Evolutionary conservation across 2,797 vertebrate genomes (phyloP).

Genomic region (Tinamus major): DNA sequence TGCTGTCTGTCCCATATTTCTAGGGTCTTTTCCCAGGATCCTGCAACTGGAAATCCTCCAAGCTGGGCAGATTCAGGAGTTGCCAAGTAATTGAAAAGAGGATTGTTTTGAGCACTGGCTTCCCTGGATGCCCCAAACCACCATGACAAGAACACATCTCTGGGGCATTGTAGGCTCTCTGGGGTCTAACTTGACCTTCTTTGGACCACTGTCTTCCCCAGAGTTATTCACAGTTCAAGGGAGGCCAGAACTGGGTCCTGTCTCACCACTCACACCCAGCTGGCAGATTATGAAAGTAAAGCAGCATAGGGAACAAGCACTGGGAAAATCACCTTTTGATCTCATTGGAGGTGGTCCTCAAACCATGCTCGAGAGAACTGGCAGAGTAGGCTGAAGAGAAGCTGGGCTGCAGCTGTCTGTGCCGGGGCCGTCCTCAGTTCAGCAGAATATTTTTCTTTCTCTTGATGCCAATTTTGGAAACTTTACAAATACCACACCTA

Average conservation of each 20-base stretch:
- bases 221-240: neutral
- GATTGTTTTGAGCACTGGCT: neutral
- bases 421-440: constrained; percentile 15
- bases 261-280: neutral
- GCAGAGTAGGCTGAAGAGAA: constrained; percentile 40
- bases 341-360: constrained; percentile 70
- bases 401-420: constrained; percentile 64
- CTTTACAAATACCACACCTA: constrained; percentile 70
- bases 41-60: neutral
- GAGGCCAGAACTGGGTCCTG: constrained; percentile 34
- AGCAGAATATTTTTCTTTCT: constrained; percentile 61
- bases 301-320: neutral
- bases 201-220: neutral
- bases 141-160: neutral
- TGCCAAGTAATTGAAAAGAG: neutral
- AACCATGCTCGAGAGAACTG: constrained; percentile 64
- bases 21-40: neutral
- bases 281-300: constrained; percentile 25
- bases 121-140: neutral
- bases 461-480: constrained; percentile 14
- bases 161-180: neutral
- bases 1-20: neutral
- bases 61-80: neutral
- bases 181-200: constrained; percentile 10
- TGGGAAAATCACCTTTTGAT: constrained; percentile 60